phyloP scores from a whole-genome alignment of 2,797 vertebrate species.

The Arremon aurantiirostris region DNA sequence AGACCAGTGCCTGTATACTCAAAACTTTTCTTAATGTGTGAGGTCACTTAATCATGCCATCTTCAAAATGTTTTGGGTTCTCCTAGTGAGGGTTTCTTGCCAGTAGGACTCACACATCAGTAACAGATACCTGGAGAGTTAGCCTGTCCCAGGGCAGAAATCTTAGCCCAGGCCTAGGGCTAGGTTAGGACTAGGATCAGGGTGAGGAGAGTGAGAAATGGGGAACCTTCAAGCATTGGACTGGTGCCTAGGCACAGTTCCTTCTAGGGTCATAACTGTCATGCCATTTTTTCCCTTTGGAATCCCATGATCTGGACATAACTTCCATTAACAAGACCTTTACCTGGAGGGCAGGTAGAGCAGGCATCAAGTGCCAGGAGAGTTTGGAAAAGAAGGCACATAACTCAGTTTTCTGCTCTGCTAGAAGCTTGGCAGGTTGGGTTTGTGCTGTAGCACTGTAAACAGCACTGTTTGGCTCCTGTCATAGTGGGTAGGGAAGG shows the following conservation, averaged over 20 bases:
- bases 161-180: neutral
- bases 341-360: neutral
- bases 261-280: neutral
- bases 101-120: neutral
- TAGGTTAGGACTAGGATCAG: neutral
- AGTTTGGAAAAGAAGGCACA: neutral
- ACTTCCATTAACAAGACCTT: neutral
- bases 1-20: fast-evolving
- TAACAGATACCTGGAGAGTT: neutral
- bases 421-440: neutral
- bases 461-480: neutral
- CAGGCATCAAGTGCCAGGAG: neutral
- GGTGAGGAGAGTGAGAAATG: neutral
- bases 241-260: neutral
- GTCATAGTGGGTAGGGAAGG: neutral
- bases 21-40: neutral
- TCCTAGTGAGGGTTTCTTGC: neutral
- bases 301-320: neutral
- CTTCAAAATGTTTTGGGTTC: neutral
- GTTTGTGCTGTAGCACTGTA: neutral
- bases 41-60: fast-evolving
- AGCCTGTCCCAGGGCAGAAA: neutral
- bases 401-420: neutral
- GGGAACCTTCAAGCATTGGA: neutral
- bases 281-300: neutral